phyloP scores from a whole-genome alignment of 2,113 vertebrate genomes.

The Suricata suricatta region DNA sequence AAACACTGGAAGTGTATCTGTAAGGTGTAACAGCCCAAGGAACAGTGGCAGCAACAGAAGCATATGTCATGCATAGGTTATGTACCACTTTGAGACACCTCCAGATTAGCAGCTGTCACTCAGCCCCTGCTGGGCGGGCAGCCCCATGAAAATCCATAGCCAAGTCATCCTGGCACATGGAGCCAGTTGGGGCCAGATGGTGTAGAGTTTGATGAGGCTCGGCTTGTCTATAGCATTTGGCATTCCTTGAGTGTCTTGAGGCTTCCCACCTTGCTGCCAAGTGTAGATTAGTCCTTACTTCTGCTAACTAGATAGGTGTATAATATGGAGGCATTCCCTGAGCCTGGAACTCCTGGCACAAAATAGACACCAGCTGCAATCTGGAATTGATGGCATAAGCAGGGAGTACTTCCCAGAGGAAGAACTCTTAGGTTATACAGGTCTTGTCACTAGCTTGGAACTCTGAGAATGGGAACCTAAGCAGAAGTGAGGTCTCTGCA shows the following conservation, averaged over 20 bases:
- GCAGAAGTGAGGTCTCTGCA: neutral
- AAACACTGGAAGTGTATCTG: constrained; percentile 83
- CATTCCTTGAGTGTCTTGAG: constrained; percentile 94
- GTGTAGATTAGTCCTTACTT: constrained; percentile 92
- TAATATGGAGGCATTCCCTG: constrained; percentile 94
- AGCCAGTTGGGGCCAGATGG: constrained; percentile 86
- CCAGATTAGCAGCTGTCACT: neutral
- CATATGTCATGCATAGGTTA: constrained; percentile 85
- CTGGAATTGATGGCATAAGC: constrained; percentile 95
- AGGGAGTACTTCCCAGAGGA: constrained; percentile 88
- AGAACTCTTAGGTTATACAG: neutral
- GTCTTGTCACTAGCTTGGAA: neutral
- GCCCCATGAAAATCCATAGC: neutral
- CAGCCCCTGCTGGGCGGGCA: constrained; percentile 68
- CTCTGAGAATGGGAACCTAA: neutral
- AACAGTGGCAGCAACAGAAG: constrained; percentile 47
- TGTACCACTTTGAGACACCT: constrained; percentile 78
- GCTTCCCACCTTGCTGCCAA: constrained; percentile 95
- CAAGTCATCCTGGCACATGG: constrained; percentile 79
- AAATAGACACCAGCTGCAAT: constrained; percentile 93
- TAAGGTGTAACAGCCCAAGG: constrained; percentile 91
- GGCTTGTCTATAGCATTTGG: constrained; percentile 90
- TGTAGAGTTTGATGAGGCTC: constrained; percentile 89
- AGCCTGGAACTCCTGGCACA: constrained; percentile 94
- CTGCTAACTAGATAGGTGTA: constrained; percentile 92